Evolutionary conservation across 2,113 vertebrate genomes (phyloP).

Genomic region (Hemichromis elongatus): DNA sequence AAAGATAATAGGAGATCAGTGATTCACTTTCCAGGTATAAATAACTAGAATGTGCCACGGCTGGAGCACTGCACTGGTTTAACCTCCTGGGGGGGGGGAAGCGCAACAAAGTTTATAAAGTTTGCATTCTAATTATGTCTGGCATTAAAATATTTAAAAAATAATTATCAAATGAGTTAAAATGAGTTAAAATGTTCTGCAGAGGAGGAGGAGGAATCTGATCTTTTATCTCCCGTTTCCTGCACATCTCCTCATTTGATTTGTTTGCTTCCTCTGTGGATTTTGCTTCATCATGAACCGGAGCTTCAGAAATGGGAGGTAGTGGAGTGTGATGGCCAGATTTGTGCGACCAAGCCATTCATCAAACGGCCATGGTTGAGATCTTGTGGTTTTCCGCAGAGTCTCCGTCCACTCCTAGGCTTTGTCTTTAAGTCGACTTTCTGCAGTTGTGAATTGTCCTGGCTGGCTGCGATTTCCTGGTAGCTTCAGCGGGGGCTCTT

Average conservation of each 20-base stretch:
- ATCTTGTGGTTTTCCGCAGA: background rate
- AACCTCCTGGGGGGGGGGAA: background rate
- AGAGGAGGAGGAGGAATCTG: background rate
- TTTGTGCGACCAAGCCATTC: constrained; percentile 8
- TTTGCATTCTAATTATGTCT: background rate
- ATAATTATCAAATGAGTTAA: background rate
- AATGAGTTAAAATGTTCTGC: background rate
- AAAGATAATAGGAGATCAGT: constrained; percentile 51
- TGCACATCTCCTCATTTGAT: background rate
- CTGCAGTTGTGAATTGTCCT: constrained; percentile 14
- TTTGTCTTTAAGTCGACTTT: background rate
- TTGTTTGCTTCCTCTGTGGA: background rate
- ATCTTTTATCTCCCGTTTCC: background rate
- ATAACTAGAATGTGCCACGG: constrained; percentile 18
- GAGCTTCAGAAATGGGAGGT: background rate
- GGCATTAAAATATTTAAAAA: background rate
- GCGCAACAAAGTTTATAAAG: background rate
- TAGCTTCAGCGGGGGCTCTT: constrained; percentile 1
- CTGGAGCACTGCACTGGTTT: background rate
- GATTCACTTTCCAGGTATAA: constrained; percentile 47
- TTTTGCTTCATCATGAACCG: background rate
- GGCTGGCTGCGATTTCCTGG: constrained; percentile 18
- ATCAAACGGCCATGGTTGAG: background rate
- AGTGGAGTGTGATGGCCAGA: background rate
- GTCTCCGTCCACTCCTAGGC: background rate